Conservation (phyloP, 2,888 invertebrate species). For the Erpobdella octoculata region DNA sequence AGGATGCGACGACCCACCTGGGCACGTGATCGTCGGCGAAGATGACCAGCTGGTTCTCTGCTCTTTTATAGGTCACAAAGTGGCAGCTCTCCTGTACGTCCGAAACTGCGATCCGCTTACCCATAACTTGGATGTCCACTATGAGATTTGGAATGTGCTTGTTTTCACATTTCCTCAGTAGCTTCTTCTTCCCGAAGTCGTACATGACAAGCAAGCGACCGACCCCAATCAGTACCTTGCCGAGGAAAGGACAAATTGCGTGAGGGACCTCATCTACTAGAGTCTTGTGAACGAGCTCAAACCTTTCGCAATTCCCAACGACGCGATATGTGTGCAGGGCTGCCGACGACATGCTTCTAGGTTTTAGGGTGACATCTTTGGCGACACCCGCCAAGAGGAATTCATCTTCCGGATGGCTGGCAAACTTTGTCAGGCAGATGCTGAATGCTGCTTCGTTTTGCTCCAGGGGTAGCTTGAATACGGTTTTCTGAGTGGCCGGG, state of each 20-base stretch:
- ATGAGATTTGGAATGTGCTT: conserved; percentile 93
- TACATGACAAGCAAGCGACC: conserved; percentile 85
- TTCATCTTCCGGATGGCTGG: conserved; percentile 59
- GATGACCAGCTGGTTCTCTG: conserved; percentile 92
- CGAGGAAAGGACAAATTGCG: conserved; percentile 60
- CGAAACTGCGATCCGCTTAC: conserved; percentile 84
- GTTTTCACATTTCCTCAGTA: conserved; percentile 94
- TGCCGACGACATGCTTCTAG: conserved; percentile 72
- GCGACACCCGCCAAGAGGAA: conserved; percentile 79
- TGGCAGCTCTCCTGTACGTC: conserved; percentile 89
- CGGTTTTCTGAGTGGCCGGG: conserved; percentile 64
- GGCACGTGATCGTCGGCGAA: conserved; percentile 98
- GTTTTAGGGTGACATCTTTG: conserved; percentile 79
- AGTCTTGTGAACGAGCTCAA: conserved; percentile 89
- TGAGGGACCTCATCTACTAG: conserved; percentile 78
- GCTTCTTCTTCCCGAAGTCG: conserved; percentile 90
- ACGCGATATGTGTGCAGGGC: conserved; percentile 71
- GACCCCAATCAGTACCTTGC: conserved; percentile 80
- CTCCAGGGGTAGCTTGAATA: conserved; percentile 64
- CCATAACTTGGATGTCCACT: conserved; percentile 83
- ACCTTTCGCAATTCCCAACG: conserved; percentile 68
- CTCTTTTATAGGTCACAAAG: conserved; percentile 83
- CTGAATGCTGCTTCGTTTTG: conserved; percentile 83
- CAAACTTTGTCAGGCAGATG: conserved; percentile 66
- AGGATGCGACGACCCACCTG: conserved; percentile 85